These are phyloP conservation scores for Tinea trinotella DNA, from an alignment of 2,888 invertebrate species.

Conservation along the genomic window DNA sequence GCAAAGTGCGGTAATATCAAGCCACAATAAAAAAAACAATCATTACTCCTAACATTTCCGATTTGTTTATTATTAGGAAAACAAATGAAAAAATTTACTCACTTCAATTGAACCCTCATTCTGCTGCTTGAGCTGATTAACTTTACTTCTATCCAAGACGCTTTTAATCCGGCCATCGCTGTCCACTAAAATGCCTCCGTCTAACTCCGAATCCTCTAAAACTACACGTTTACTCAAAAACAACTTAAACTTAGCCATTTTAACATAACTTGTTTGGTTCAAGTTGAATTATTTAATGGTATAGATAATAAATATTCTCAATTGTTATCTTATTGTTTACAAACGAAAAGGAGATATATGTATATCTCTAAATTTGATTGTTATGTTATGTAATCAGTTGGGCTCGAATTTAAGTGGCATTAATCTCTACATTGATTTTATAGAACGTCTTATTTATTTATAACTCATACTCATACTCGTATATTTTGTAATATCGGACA, in stretches of 20 bases:
- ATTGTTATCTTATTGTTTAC: slow-evolving; percentile 4
- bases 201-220: slow-evolving; percentile 60
- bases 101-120: slow-evolving; percentile 67
- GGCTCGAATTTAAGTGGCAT: no score
- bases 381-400: no score
- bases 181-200: slow-evolving; percentile 74
- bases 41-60: no score
- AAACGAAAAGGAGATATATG: neutral
- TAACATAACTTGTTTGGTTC: neutral
- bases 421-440: no score
- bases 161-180: slow-evolving; percentile 71
- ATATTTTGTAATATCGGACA: no score
- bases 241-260: slow-evolving; percentile 27
- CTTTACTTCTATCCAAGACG: slow-evolving; percentile 60
- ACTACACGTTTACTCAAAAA: slow-evolving; percentile 66
- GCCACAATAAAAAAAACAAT: no score
- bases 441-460: no score
- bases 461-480: no score
- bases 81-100: slow-evolving; percentile 25
- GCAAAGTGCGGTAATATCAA: no score
- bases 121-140: slow-evolving; percentile 55
- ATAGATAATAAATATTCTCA: neutral
- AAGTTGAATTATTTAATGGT: neutral
- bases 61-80: no score
- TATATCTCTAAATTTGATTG: neutral